Base-by-base conservation (phyloP, 1,140 invertebrate genomes). In the Caenorhabditis latens region DNA sequence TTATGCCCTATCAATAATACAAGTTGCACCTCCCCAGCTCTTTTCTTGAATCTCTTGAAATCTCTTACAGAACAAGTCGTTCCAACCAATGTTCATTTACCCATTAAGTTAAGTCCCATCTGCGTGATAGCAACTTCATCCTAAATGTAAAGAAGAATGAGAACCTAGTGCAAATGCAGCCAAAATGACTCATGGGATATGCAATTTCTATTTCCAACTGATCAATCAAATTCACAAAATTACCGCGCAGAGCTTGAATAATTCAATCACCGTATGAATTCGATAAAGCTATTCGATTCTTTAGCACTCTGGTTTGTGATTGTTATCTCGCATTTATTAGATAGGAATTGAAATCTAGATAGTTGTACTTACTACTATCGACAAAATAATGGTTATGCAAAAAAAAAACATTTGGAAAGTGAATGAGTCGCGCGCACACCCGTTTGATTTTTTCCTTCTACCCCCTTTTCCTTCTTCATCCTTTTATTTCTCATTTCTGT, bases 401-500 rank as follows among this genome's bases (percentile, higher is more conserved):
- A 13, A 40, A 63, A 6, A 32, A 11, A 21, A 21, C 14, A 8
- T 32, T 9, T 63, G 65, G 46, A 71, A 71, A 71, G 19, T 71
- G 42, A 21, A 71, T 46, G 16, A 46, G 40, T 48, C 65, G 5
- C n/a, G n/a, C n/a, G n/a, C 65, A 43, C 65, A 71, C 13, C 43
- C 9, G 40, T 43, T 79, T 24, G 46, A 79, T 50, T 79, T 50
- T 24, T 50, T 50, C 8, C 16, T 11, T 46, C 46, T 21, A 0
- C 24, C 24, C 0, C 24, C 24, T n/a, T n/a, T n/a, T n/a, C n/a
- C n/a, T n/a, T n/a, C n/a, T n/a, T n/a, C 13, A 32, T 48, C 6
- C 43, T 24, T 19, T 32, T 42, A 13, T 71, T 79, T 79, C 40
- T 79, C 71, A 79, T 79, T 79, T 79, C 71, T 79, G 43, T 79